Evolutionary conservation across 2,113 vertebrate species (phyloP).

Genomic region (Phaethon lepturus): DNA sequence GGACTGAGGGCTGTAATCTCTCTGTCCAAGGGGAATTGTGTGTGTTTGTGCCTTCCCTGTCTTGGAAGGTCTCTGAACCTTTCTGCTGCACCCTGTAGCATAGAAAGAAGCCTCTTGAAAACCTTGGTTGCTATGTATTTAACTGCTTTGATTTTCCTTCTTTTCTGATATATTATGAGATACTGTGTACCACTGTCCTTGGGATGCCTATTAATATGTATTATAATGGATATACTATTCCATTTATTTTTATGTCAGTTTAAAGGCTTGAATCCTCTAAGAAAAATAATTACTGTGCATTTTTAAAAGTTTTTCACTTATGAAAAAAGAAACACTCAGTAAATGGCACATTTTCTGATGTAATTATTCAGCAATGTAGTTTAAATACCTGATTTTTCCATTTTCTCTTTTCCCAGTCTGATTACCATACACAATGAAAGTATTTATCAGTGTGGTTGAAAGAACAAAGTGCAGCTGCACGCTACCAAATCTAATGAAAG

Average conservation of each 20-base stretch:
- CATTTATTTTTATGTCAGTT: neutral
- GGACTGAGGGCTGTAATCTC: neutral
- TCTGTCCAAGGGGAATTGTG: neutral
- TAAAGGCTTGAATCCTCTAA: conserved; percentile 17
- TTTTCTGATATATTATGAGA: conserved; percentile 2
- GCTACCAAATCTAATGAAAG: neutral
- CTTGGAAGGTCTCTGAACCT: neutral
- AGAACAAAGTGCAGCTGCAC: neutral
- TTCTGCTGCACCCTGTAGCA: neutral
- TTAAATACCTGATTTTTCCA: neutral
- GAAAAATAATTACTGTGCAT: conserved; percentile 2
- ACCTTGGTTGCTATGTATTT: neutral
- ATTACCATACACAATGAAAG: conserved; percentile 23
- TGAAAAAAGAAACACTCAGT: neutral
- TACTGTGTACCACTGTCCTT: neutral
- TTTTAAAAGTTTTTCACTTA: conserved; percentile 17
- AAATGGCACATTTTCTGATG: conserved; percentile 2
- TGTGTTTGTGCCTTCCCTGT: neutral
- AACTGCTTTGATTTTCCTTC: neutral
- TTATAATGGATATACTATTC: neutral
- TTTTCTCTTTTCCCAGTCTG: conserved; percentile 12
- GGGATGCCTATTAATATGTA: neutral
- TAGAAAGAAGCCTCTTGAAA: neutral
- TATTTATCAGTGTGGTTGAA: conserved; percentile 3
- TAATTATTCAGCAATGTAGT: conserved; percentile 4